Evolutionary conservation across 2,888 invertebrate genomes (phyloP).

Genomic region (Apodemia mormo): DNA sequence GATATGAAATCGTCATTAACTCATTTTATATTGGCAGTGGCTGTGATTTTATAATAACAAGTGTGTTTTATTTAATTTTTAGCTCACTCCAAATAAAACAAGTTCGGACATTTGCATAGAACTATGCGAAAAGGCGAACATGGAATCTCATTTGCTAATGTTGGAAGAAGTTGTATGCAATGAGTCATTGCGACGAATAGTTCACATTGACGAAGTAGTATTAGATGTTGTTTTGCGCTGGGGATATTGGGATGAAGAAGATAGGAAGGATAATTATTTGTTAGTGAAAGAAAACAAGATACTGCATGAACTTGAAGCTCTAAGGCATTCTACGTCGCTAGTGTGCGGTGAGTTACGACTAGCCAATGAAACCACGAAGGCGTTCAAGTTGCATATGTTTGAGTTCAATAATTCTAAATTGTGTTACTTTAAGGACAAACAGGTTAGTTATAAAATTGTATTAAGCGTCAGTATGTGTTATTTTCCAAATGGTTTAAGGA

Average conservation of each 20-base stretch:
- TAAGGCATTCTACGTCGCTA: constrained; percentile 82
- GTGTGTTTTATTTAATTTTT: constrained; percentile 34
- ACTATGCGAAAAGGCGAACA: constrained; percentile 83
- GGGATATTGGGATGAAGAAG: constrained; percentile 94
- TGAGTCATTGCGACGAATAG: constrained; percentile 86
- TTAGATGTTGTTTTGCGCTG: constrained; percentile 88
- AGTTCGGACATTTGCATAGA: constrained; percentile 89
- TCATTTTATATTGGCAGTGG: not conserved
- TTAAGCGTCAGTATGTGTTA: not conserved
- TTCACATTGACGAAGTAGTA: constrained; percentile 89
- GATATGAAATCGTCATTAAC: no score
- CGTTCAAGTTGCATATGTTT: constrained; percentile 88
- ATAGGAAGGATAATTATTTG: constrained; percentile 91
- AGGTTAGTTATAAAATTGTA: constrained; percentile 54
- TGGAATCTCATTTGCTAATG: constrained; percentile 85
- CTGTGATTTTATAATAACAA: not conserved
- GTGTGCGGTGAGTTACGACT: constrained; percentile 90
- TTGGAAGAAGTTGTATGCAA: constrained; percentile 91
- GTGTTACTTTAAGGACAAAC: constrained; percentile 89
- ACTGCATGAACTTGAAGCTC: constrained; percentile 70
- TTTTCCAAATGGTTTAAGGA: not conserved
- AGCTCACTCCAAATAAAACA: constrained; percentile 90
- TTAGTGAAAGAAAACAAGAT: constrained; percentile 82
- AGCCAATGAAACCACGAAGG: constrained; percentile 87
- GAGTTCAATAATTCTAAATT: constrained; percentile 91